Evolutionary conservation across 2,113 vertebrate species (phyloP), one percentile per base, ranked within the genome.

Genomic region (Hemichromis elongatus): DNA sequence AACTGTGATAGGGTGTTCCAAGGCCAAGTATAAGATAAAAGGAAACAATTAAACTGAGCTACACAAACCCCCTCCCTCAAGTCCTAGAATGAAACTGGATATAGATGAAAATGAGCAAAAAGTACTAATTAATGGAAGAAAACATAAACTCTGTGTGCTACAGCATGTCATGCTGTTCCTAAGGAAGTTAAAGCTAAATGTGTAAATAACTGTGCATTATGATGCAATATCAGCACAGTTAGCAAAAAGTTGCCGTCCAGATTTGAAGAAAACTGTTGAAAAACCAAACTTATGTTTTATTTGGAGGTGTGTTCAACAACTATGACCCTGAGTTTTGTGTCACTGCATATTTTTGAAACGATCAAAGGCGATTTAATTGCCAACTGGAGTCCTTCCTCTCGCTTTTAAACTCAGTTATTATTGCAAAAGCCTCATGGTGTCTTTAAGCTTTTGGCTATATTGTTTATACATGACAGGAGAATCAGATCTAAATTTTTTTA

Each of bases 1-100:
- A 37, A n/a, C 33, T 63, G 61, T 37, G 61, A 37, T n/a, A 37
- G 61, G 4, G 30, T 63, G 59, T 33, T 5, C 33, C 30, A 7
- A 19, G 16, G 57, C 57, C 28, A n/a, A n/a, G 33, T 63, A 37
- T 19, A 61, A n/a, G 5, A 7, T 35, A 11, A 35, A n/a, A 35
- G 53, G 53, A 55, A 55, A 13, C 24, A 0, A 55, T 55, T 55
- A 24, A 55, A 55, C 21, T 54, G n/a, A 54, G 53, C n/a, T 11
- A 53, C 3, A 3, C 28, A 2, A n/a, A 21, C 9, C 18, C 1
- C 11, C 24, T 26, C 26, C 26, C 13, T 3, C 1, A 9, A 0
- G 57, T 35, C 3, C 9, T 18, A n/a, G 18, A 61, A 19, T 59
- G 30, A 59, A 59, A 33, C 30, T 18, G 12, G n/a, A 4, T 59